These are phyloP conservation scores for Psittacula cyanocephala DNA, from an alignment of 2,113 vertebrate species.

Conservation along the genomic window DNA sequence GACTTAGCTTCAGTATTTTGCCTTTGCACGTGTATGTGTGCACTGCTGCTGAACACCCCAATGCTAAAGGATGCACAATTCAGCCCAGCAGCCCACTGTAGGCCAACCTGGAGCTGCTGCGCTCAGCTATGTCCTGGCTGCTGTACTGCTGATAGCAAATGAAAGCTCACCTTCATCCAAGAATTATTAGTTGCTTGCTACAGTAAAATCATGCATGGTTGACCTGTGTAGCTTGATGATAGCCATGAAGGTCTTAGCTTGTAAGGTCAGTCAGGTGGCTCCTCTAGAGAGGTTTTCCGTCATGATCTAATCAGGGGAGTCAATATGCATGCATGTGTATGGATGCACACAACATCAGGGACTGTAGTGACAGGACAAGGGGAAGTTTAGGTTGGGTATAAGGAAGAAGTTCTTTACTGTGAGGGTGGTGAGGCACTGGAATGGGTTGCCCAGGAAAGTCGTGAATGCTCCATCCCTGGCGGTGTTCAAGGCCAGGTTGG, in stretches of 20 bases:
- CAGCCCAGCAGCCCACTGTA: neutral
- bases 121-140: neutral
- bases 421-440: too few relatives aligned
- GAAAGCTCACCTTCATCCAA: neutral
- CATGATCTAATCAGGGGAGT: neutral
- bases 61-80: neutral
- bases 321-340: neutral
- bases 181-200: neutral
- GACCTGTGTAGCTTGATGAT: neutral
- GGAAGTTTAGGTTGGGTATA: too few relatives aligned
- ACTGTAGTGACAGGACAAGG: too few relatives aligned
- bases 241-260: neutral
- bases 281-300: neutral
- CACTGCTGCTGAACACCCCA: neutral
- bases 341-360: too few relatives aligned
- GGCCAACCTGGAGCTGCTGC: neutral
- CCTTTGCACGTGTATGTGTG: neutral
- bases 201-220: neutral
- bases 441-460: too few relatives aligned
- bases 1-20: neutral
- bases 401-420: too few relatives aligned
- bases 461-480: too few relatives aligned
- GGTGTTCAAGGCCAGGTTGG: too few relatives aligned
- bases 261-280: neutral
- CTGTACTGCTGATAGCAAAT: neutral